Percentiles rank a stretch among this genome's conserved stretches.
phyloP scores from a whole-genome alignment of 2,888 invertebrate genomes.

The Anorthoa munda region DNA sequence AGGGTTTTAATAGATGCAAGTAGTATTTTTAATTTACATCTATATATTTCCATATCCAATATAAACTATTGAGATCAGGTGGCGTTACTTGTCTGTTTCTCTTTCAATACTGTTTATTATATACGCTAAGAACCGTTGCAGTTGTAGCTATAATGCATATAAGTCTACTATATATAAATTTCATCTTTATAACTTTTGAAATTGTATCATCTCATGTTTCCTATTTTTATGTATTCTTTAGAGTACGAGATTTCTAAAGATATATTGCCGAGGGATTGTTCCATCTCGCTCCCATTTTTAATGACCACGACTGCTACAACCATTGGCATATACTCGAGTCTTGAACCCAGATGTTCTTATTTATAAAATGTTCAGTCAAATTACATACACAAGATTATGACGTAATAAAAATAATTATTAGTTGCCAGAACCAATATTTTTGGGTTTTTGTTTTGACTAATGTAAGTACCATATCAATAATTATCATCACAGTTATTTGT shows the following conservation, averaged over 20 bases:
- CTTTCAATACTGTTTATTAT: constrained; percentile 11
- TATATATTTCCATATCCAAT: constrained; percentile 13
- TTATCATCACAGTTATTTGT: constrained; percentile 61
- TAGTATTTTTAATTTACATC: not conserved
- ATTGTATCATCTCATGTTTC: no score
- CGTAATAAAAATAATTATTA: constrained; percentile 1
- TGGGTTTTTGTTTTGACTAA: not conserved
- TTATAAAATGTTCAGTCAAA: constrained; percentile 33
- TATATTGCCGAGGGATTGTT: not conserved
- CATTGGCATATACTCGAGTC: not conserved
- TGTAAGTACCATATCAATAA: constrained; percentile 40
- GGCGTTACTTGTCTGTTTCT: not conserved
- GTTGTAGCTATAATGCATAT: not conserved
- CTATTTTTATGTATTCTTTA: no score
- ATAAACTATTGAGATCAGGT: constrained; percentile 19
- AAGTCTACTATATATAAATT: no score
- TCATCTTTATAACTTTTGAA: no score
- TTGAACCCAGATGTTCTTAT: constrained; percentile 2
- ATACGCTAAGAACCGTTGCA: constrained; percentile 1
- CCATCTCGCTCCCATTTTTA: not conserved
- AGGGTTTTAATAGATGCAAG: not conserved
- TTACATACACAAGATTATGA: constrained; percentile 1
- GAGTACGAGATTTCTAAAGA: not conserved
- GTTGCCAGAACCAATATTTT: constrained; percentile 8
- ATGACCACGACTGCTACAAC: not conserved